Evolutionary conservation across 1,140 invertebrate species (phyloP).

Genomic region (Gonatopus flavifemur): DNA sequence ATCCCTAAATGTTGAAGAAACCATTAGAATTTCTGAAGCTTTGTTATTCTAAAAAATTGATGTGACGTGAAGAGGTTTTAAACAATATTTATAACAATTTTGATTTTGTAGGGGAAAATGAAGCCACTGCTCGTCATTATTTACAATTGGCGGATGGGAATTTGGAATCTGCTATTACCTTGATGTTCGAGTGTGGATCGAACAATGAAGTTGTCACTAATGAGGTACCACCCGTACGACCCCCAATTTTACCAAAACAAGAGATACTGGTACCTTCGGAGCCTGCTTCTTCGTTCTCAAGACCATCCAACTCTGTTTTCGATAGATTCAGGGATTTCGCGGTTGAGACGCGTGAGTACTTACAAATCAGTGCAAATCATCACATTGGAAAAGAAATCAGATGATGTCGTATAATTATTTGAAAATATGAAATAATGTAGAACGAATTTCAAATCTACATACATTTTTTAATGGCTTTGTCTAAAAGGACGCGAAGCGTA

Average conservation of each 20-base stretch:
- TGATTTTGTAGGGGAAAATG: conserved; percentile 36
- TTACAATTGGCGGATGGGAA: conserved; percentile 50
- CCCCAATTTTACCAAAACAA: conserved; percentile 68
- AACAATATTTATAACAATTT: conserved; percentile 1
- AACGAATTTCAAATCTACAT: too few relatives aligned
- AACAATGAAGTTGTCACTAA: conserved; percentile 16
- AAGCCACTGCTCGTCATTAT: conserved; percentile 46
- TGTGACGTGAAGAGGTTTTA: too few relatives aligned
- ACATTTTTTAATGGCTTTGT: too few relatives aligned
- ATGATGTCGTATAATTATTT: too few relatives aligned
- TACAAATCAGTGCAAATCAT: too few relatives aligned
- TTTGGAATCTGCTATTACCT: conserved; percentile 51
- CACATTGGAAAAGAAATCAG: too few relatives aligned
- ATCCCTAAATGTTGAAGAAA: too few relatives aligned
- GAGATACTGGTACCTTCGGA: conserved; percentile 59
- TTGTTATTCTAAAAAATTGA: background rate
- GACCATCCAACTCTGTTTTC: conserved; percentile 62
- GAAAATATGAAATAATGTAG: too few relatives aligned
- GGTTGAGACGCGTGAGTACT: conserved; percentile 63
- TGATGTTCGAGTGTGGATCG: conserved; percentile 48
- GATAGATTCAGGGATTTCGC: conserved; percentile 70
- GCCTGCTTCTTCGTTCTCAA: conserved; percentile 48
- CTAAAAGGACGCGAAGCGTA: too few relatives aligned
- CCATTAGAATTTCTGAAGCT: background rate
- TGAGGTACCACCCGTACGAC: conserved; percentile 59